Conservation (phyloP, 2,113 vertebrate species). For the Alligator mississippiensis region DNA sequence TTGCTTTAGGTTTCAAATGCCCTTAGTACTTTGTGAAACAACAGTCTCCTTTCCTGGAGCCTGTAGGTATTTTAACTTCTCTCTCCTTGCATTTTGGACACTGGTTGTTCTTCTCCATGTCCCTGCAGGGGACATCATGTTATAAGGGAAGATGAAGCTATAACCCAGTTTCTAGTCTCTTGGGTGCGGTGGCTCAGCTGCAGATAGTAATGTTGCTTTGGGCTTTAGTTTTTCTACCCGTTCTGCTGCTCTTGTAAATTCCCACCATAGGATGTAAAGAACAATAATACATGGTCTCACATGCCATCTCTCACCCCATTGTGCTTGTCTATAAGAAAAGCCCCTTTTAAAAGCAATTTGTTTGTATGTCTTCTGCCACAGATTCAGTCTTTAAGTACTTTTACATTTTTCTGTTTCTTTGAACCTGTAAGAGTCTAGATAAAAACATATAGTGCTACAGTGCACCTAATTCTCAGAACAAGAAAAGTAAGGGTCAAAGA, state of each 20-base stretch:
- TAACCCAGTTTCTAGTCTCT: slow-evolving; percentile 73
- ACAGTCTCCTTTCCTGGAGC: not conserved
- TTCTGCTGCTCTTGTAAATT: slow-evolving; percentile 71
- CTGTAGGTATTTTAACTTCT: not conserved
- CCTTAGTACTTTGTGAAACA: not conserved
- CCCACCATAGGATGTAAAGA: slow-evolving; percentile 66
- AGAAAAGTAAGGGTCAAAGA: slow-evolving; percentile 56
- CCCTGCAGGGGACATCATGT: slow-evolving; percentile 26
- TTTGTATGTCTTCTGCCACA: not conserved
- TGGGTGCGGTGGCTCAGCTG: slow-evolving; percentile 67
- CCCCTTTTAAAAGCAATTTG: slow-evolving; percentile 15
- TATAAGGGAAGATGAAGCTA: slow-evolving; percentile 64
- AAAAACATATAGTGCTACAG: slow-evolving; percentile 17
- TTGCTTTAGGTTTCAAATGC: slow-evolving; percentile 22
- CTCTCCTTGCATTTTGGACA: slow-evolving; percentile 53
- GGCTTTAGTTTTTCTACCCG: slow-evolving; percentile 63
- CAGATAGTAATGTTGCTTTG: slow-evolving; percentile 62
- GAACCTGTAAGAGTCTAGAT: not conserved
- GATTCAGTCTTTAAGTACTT: not conserved
- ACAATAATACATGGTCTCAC: slow-evolving; percentile 56
- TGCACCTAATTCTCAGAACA: not conserved
- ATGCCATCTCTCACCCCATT: slow-evolving; percentile 44
- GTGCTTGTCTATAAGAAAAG: slow-evolving; percentile 32
- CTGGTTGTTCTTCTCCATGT: slow-evolving; percentile 12
- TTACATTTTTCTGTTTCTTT: not conserved